Evolutionary conservation across 1,140 invertebrate genomes (phyloP), one percentile per base, ranked within the genome.

Genomic region (Physella acuta): DNA sequence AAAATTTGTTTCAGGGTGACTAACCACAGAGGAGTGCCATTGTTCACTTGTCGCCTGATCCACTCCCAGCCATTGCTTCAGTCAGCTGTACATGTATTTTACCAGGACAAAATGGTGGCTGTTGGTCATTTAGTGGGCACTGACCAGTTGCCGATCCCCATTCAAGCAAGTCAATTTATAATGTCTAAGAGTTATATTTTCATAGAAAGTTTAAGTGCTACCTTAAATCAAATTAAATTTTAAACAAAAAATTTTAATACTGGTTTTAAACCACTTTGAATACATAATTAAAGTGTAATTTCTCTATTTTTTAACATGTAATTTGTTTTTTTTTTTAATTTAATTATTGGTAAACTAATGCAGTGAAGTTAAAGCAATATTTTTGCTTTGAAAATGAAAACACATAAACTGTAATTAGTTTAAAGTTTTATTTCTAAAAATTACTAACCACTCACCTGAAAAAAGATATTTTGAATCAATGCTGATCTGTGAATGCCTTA

Each of bases 71-170:
- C 79, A 2, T 64, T 85, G 63, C 64, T 82, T 55, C 79, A 81
- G 81, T 85, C 84, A 14, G 82, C 78, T 20, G 74, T 85, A 3
- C 84, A 85, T 71, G 78, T 84, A 36, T 84, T 82, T 65, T 82
- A 78, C 59, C 75, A 78, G 16, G 79, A 83, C 64, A 77, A 80
- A 36, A 83, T 85, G 79, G 72, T 76, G 28, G 79, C 78, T 52
- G 80, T 84, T 11, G 79, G 75, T 55, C 84, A 85, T 69, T 73
- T 84, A 26, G 74, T 85, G 28, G 81, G 82, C 26, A 75, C 78
- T 56, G 82, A 84, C 51, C 81, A 81, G 53, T 71, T 85, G 37
- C 84, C 84, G 26, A 65, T 75, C n/a, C 73, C 76, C 26, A 56
- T 68, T 24, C 77, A 81, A 76, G 82, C 82, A 62, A 74, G 63